A percentile compares a stretch with the other conserved stretches of the same genome.
These are phyloP conservation scores for Euphonia xanthogaster DNA, from an alignment of 2,797 vertebrate genomes.

Conservation along the genomic window DNA sequence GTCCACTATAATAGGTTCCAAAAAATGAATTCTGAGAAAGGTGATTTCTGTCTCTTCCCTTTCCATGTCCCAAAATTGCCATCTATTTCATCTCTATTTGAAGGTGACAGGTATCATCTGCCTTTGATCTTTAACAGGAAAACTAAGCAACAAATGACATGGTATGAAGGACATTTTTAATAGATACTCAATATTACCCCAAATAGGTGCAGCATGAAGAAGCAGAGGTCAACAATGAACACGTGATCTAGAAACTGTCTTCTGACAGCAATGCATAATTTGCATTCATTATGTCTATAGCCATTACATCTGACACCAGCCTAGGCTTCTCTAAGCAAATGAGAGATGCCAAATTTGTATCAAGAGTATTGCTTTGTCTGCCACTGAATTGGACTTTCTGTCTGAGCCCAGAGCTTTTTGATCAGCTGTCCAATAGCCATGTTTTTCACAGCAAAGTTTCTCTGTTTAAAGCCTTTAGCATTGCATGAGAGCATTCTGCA, in stretches of 20 bases:
- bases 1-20: background rate
- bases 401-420: background rate
- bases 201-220: background rate
- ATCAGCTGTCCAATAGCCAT: background rate
- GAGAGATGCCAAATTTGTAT: background rate
- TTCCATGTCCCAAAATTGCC: background rate
- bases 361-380: background rate
- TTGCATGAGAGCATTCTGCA: background rate
- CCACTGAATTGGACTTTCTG: background rate
- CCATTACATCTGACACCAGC: background rate
- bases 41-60: background rate
- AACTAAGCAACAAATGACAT: background rate
- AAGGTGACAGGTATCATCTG: background rate
- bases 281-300: background rate
- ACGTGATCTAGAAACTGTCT: rapidly evolving
- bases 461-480: background rate
- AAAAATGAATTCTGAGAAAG: background rate
- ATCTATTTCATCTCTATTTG: background rate
- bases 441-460: background rate
- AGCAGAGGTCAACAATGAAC: background rate
- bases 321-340: background rate
- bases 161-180: background rate
- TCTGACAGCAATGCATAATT: background rate
- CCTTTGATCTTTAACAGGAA: background rate
- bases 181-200: background rate